These are phyloP conservation scores for Marmota flaviventris DNA, from an alignment of 2,113 vertebrate genomes.

Conservation along the genomic window DNA sequence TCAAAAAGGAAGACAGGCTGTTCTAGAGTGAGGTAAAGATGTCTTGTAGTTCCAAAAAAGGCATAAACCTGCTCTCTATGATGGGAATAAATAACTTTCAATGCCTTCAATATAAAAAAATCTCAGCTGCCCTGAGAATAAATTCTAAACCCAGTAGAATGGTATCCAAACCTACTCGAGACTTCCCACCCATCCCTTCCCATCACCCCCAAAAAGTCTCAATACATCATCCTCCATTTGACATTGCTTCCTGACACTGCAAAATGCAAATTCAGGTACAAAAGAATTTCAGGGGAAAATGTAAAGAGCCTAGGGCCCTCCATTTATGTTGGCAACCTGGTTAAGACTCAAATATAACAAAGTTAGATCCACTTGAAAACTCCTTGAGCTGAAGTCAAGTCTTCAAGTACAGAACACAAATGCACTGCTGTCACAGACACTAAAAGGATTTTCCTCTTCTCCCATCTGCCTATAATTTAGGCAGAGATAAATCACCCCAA, in stretches of 20 bases:
- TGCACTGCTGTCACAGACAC: not conserved
- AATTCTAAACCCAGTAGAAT: not conserved
- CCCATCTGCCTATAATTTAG: not conserved
- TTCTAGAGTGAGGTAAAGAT: not conserved
- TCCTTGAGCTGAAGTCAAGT: not conserved
- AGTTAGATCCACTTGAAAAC: not conserved
- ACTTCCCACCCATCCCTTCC: not conserved
- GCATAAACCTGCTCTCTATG: not conserved
- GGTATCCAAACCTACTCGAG: not conserved
- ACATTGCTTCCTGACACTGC: not conserved
- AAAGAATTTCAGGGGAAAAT: not conserved
- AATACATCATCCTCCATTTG: not conserved
- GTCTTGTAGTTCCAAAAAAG: not conserved
- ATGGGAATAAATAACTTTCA: not conserved
- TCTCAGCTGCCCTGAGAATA: not conserved
- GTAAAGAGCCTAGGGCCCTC: not conserved
- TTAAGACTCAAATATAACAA: not conserved
- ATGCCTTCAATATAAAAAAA: not conserved
- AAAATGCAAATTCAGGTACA: not conserved
- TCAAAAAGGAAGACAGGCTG: not conserved
- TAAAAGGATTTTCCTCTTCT: not conserved
- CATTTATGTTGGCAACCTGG: not conserved
- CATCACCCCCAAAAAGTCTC: not conserved
- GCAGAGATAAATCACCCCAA: not conserved
- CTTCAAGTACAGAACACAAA: not conserved